Base-by-base conservation (phyloP, 2,888 invertebrate species). In the Drosophila melanocephala region DNA sequence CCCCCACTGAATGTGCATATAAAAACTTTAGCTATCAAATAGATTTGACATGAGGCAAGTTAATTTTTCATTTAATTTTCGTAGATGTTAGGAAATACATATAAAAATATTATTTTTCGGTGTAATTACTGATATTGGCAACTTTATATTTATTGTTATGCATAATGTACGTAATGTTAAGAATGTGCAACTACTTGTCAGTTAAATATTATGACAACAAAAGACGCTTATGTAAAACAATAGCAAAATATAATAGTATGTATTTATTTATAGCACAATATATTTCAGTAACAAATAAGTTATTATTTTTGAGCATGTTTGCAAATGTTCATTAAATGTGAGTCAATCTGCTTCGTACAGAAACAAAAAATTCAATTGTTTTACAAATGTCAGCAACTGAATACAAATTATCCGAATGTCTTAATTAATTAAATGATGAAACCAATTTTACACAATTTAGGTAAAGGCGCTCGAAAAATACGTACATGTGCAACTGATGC, bases 81-180 rank as follows among this genome's bases (percentile, higher is more conserved):
- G 52, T 78, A 71, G 76, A 64, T 71, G 70, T 73, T 83, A 77
- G 77, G 79, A 79, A 76, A 63, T 74, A 74, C 56, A 84, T 81
- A 81, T 89, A 86, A 80, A 83, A 83, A 89, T 83, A 61, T 72
- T 67, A 35, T 64, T 75, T 83, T 62, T 84, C 63, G 68, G 58
- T 89, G 79, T 84, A 86, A 83, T 83, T 90, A 89, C 73, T 85
- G 76, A 87, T 89, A 90, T 87, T 87, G 87, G 90, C 87, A 88
- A 87, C 87, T 86, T 81, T 67, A 70, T 77, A 66, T 70, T 85
- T 75, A 62, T 67, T 77, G 77, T 88, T 59, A 77, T 77, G 63
- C 77, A 72, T 88, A 65, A 52, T 80, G 64, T 81, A 72, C 75
- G 73, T 86, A 72, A 77, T 85, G 68, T 65, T 85, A 57, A 70